Percentiles rank a stretch among this genome's conserved stretches.
Conservation (phyloP, 2,113 vertebrate genomes). For the Muntiacus reevesi region DNA sequence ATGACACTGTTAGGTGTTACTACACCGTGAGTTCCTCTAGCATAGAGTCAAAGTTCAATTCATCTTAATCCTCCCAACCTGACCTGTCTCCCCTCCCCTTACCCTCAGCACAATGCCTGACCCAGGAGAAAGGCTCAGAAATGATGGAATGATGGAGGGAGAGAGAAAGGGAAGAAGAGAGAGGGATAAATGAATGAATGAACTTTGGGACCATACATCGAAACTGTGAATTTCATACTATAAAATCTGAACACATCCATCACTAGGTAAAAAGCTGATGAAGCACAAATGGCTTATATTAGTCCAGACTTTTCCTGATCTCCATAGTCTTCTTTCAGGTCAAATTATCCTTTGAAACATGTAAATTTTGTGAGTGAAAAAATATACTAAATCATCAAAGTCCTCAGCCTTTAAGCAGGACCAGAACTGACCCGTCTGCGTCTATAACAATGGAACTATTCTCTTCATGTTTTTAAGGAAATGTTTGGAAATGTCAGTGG, state of each 20-base stretch:
- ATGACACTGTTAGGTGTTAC: background rate
- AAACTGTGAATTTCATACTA: background rate
- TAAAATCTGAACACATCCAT: background rate
- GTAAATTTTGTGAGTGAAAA: background rate
- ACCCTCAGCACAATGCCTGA: background rate
- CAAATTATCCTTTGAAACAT: background rate
- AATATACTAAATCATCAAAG: background rate
- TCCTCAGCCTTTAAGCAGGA: background rate
- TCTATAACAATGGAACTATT: conserved; percentile 75
- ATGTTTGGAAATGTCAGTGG: conserved; percentile 73
- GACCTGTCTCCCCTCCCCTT: background rate
- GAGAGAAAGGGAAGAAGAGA: background rate
- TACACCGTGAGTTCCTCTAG: background rate
- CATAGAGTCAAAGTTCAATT: background rate
- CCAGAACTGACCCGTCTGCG: background rate
- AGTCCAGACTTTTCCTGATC: background rate
- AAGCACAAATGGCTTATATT: background rate
- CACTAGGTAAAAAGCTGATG: background rate
- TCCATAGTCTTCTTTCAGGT: background rate
- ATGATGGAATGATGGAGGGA: background rate
- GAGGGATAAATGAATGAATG: background rate
- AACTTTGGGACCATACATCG: background rate
- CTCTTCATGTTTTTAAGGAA: conserved; percentile 77
- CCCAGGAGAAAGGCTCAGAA: background rate
- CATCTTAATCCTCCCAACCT: background rate